Evolutionary conservation across 2,888 invertebrate species (phyloP), one percentile per base, ranked within the genome.

Genomic region (Helicoverpa assulta): DNA sequence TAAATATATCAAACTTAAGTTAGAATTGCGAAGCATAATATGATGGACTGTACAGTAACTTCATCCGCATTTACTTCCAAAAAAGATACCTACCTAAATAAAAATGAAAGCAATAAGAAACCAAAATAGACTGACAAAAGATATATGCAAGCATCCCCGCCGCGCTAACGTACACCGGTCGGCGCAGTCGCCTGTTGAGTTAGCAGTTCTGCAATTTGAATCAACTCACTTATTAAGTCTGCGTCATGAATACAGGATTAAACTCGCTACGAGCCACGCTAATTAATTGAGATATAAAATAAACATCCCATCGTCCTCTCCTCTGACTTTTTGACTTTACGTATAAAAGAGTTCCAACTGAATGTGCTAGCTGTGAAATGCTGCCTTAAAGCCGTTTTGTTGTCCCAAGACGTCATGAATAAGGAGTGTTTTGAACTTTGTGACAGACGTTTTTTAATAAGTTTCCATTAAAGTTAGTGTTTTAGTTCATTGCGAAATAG

Each of bases 271-370:
- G 76, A 74, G 71, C 76, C 53, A 21, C 58, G 77, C 78, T 87
- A 84, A 87, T 87, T 86, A 87, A 87, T 87, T 85, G 83, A 83
- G 83, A 86, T 81, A 84, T 84, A 76, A 85, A 85, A 82, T 81
- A 82, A 79, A 84, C 79, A 83, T 81, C 71, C 73, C 77, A 79
- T 65, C 57, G 58, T 70, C 64, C 59, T 69, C 66, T 60, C 5
- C 53, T 43, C 62, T 73, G 70, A 83, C 71, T 82, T 78, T 78
- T 76, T 78, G 73, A 76, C 70, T 76, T 75, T 80, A 72, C 82
- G 69, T 73, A 77, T 77, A 68, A 73, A 79, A 80, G 70, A 79
- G 80, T 79, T 79, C 47, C 50, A 76, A 50, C 60, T 53, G 73
- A 76, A 70, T 67, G 67, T 67, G 18, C 64, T 68, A 57, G 70